Base-by-base conservation (phyloP, 2,113 vertebrate genomes). In the Lamprotornis superbus region DNA sequence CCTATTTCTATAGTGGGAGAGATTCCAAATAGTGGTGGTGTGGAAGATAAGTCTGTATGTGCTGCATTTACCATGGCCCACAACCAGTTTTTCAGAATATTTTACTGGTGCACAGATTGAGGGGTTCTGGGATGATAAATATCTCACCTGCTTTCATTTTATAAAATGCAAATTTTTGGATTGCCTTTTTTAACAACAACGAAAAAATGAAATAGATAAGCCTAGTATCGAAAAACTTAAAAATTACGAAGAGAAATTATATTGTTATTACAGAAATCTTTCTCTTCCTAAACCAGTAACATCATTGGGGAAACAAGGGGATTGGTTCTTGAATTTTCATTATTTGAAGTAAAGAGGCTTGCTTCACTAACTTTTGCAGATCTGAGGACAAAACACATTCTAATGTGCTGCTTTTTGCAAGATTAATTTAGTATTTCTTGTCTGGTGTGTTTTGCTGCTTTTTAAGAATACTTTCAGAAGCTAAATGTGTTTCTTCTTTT, bases 391-490 rank as follows among this genome's bases (percentile, higher is more conserved):
- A 77, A 90, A 83, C 33, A 92, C 11, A 50, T 74, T 90, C 93
- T 83, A 67, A 47, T 42, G 25, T 39, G 47, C 19, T 24, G 11
- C 25, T 86, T 86, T 86, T 90, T 2, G 1, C 42, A 47, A 83
- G 68, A 83, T 65, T 73, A 91, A 60, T 56, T 94, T 91, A 60
- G 11, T 67, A 33, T 37, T 87, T 94, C 33, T 67, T 69, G 80
- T 61, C 64, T 83, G 47, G 13, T 81, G 42, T 37, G 39, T 35
- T 83, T 92, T 88, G 46, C 40, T 86, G 79, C 31, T 92, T 93
- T 95, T 92, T 70, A 93, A 86, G 39, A 81, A 82, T 64, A 92
- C 63, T 80, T 92, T 83, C 56, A 59, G 59, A 77, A 90, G 63
- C 75, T 74, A 90, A 88, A 88, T 90, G 20, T 31, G 27, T 93